A percentile compares a stretch with the other conserved stretches of the same genome.
These are phyloP conservation scores for Zaprionus lineosus DNA, from an alignment of 2,888 invertebrate species.

Conservation along the genomic window DNA sequence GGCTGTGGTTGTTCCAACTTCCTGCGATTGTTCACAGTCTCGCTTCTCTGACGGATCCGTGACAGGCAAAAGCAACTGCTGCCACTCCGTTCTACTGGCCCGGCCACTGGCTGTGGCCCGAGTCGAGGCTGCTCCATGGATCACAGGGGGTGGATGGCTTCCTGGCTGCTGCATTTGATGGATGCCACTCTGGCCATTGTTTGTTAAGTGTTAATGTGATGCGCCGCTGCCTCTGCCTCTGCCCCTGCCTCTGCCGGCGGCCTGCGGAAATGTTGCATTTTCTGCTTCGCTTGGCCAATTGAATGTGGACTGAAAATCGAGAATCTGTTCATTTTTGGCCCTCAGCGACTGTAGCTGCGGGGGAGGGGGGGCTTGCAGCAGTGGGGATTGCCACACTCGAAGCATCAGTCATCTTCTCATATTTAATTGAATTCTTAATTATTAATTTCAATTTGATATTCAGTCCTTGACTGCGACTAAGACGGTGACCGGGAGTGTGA, in stretches of 20 bases:
- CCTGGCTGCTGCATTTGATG: constrained; percentile 62
- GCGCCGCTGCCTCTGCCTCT: constrained; percentile 26
- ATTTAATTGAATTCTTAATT: too few relatives aligned
- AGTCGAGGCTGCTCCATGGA: constrained; percentile 32
- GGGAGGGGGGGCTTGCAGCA: too few relatives aligned
- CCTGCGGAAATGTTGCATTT: constrained; percentile 69
- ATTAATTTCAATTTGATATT: too few relatives aligned
- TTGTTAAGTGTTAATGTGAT: constrained; percentile 74
- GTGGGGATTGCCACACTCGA: too few relatives aligned
- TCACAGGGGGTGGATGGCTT: constrained; percentile 36
- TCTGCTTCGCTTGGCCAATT: constrained; percentile 62
- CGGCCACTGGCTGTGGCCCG: constrained; percentile 2
- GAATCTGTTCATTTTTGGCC: constrained; percentile 58
- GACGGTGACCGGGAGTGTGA: too few relatives aligned
- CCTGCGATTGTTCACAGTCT: constrained; percentile 79
- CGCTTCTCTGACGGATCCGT: constrained; percentile 74
- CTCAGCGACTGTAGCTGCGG: constrained; percentile 17
- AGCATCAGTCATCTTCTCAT: too few relatives aligned
- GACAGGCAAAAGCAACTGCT: constrained; percentile 63
- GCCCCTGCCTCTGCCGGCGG: constrained; percentile 13
- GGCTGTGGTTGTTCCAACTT: constrained; percentile 48
- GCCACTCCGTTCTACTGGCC: too few relatives aligned
- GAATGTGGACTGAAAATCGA: constrained; percentile 60
- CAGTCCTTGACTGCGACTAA: too few relatives aligned
- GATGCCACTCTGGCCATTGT: constrained; percentile 75